Evolutionary conservation across 2,113 vertebrate species (phyloP).

Genomic region (Ammodytes marinus): DNA sequence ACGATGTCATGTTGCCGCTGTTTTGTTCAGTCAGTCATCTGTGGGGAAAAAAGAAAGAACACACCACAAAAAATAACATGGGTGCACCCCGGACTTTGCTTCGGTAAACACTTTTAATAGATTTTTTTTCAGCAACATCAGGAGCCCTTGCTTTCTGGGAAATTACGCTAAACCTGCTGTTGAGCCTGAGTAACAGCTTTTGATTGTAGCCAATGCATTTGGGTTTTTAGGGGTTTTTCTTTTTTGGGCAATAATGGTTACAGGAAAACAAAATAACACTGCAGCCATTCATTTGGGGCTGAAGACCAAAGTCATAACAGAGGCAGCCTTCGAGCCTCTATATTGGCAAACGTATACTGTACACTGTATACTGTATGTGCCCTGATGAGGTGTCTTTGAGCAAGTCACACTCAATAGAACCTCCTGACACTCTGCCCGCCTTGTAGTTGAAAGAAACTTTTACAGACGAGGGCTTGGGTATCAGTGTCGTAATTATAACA

Average conservation of each 20-base stretch:
- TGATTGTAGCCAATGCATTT: slow-evolving; percentile 34
- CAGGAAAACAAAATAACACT: not conserved
- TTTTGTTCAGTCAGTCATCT: not conserved
- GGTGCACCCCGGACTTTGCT: not conserved
- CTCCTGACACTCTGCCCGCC: not conserved
- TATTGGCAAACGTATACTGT: not conserved
- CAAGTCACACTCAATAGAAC: not conserved
- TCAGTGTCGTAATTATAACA: not conserved
- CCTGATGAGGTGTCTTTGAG: not conserved
- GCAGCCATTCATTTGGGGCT: not conserved
- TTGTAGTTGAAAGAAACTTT: not conserved
- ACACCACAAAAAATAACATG: slow-evolving; percentile 4
- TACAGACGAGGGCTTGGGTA: not conserved
- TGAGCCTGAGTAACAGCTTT: slow-evolving; percentile 23
- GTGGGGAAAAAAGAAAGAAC: not conserved
- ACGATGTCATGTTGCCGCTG: not conserved
- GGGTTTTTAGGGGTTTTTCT: slow-evolving; percentile 11
- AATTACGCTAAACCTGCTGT: slow-evolving; percentile 30
- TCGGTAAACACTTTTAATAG: slow-evolving; percentile 46
- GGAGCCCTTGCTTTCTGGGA: slow-evolving; percentile 32
- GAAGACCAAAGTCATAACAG: not conserved
- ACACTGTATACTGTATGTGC: not conserved
- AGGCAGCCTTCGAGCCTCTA: not conserved
- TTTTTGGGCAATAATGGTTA: slow-evolving; percentile 16
- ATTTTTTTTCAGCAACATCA: slow-evolving; percentile 48